A percentile compares a stretch with the other conserved stretches of the same genome.
phyloP scores from a whole-genome alignment of 2,113 vertebrate species.

The Archocentrus centrarchus region DNA sequence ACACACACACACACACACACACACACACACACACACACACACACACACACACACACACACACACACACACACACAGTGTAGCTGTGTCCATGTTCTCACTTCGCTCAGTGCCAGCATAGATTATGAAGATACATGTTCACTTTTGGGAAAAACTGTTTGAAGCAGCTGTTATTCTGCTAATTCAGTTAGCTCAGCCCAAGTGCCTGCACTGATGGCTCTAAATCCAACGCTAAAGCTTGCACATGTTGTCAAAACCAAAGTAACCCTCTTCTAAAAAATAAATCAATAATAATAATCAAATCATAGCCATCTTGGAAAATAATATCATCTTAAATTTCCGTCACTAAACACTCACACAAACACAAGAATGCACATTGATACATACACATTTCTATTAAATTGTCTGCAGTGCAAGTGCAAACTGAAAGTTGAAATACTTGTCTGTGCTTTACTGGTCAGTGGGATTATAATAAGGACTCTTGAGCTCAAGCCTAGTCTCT shows the following conservation, averaged over 20 bases:
- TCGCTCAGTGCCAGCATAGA: conserved; percentile 60
- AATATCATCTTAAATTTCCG: background rate
- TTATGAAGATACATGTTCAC: conserved; percentile 74
- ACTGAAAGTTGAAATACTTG: conserved; percentile 19
- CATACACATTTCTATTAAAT: background rate
- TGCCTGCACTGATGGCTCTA: conserved; percentile 47
- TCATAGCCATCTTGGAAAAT: background rate
- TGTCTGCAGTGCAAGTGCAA: background rate
- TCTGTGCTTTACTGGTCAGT: conserved; percentile 14
- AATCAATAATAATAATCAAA: too few species aligned
- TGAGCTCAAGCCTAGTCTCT: background rate
- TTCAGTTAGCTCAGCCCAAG: conserved; percentile 51
- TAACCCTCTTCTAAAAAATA: background rate
- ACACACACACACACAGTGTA: conserved; percentile 3
- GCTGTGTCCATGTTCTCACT: conserved; percentile 51
- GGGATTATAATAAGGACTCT: conserved; percentile 18
- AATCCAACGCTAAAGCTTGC: conserved; percentile 48
- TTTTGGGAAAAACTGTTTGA: conserved; percentile 57
- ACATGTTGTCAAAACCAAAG: background rate
- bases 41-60: background rate
- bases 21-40: background rate
- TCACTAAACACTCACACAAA: background rate
- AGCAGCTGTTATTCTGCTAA: conserved; percentile 72
- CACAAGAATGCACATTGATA: background rate
- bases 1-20: background rate